Evolutionary conservation across 2,888 invertebrate species (phyloP).

Genomic region (Xylota sylvarum): DNA sequence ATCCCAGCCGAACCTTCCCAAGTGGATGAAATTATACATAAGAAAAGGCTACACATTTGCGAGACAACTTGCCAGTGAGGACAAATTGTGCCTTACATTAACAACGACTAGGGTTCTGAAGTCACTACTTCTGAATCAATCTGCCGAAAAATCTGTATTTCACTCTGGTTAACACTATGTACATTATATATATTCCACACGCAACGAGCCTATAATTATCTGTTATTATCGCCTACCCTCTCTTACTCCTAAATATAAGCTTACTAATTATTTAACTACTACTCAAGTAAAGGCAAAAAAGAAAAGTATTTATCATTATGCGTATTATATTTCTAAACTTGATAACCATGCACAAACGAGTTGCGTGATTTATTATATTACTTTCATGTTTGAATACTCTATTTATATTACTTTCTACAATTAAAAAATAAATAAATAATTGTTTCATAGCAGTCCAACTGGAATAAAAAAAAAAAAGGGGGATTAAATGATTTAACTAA

Average conservation of each 20-base stretch:
- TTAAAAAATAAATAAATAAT: constrained; percentile 8
- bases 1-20: no score
- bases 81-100: no score
- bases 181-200: no score
- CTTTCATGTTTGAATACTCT: neutral
- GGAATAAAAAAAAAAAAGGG: constrained; percentile 28
- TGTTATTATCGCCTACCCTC: neutral
- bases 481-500: constrained; percentile 52
- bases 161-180: no score
- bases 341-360: constrained; percentile 61
- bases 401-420: constrained; percentile 25
- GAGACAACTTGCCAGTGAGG: no score
- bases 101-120: no score
- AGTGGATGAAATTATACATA: no score
- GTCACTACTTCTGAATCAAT: no score
- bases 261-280: neutral
- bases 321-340: neutral
- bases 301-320: constrained; percentile 39
- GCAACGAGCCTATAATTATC: no score
- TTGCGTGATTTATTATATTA: constrained; percentile 38
- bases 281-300: constrained; percentile 26
- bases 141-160: no score
- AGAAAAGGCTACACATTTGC: no score
- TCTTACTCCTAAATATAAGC: neutral
- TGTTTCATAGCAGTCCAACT: constrained; percentile 57